phyloP scores from a whole-genome alignment of 2,888 invertebrate species.

The Cephus spinipes region DNA sequence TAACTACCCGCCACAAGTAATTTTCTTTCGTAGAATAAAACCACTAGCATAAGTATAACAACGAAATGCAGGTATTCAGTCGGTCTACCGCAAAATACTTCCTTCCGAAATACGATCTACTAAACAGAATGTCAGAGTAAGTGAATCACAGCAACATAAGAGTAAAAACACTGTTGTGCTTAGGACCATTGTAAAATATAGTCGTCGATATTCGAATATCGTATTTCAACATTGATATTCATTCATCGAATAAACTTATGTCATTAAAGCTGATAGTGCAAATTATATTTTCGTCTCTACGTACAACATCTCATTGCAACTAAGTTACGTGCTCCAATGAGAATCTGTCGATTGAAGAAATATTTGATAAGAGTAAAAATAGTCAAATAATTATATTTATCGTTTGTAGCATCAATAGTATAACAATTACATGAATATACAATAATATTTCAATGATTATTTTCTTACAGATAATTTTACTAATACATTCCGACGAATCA shows the following conservation, averaged over 20 bases:
- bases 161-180: not conserved
- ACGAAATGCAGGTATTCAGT: not conserved
- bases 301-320: not conserved
- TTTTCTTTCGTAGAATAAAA: not conserved
- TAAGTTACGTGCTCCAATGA: not conserved
- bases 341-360: not conserved
- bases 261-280: not conserved
- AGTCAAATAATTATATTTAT: not conserved
- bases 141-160: slow-evolving; percentile 4
- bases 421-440: not conserved
- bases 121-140: not conserved
- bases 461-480: not conserved
- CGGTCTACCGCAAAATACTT: slow-evolving; percentile 2
- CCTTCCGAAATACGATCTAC: slow-evolving; percentile 1
- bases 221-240: not conserved
- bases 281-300: not conserved
- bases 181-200: not conserved
- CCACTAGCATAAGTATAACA: not conserved
- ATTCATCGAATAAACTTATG: not conserved
- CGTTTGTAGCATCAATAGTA: not conserved
- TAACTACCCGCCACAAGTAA: slow-evolving; percentile 5
- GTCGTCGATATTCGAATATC: not conserved
- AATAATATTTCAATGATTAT: not conserved
- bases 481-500: not conserved
- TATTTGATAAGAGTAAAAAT: not conserved